A percentile compares a stretch with the other conserved stretches of the same genome.
phyloP scores from a whole-genome alignment of 2,888 invertebrate genomes.

The Dryobotodes eremita region DNA sequence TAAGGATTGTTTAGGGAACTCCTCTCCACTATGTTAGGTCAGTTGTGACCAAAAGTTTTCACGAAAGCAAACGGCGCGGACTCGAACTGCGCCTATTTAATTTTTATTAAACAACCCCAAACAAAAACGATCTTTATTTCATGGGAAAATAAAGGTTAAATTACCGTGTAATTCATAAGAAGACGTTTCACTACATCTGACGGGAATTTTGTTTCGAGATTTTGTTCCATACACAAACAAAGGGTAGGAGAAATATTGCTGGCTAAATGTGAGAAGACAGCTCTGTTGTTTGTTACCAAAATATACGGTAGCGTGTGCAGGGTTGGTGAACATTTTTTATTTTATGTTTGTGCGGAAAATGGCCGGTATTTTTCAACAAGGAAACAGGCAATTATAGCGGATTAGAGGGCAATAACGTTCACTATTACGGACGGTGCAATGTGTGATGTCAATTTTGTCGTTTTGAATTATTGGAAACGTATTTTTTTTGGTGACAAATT shows the following conservation, averaged over 20 bases:
- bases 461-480: not conserved
- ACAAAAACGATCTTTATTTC: constrained; percentile 41
- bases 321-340: constrained; percentile 50
- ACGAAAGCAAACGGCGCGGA: no score
- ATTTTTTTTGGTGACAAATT: not conserved
- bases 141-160: constrained; percentile 48
- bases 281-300: constrained; percentile 75
- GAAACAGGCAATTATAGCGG: not conserved
- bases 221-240: constrained; percentile 74
- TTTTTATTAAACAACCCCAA: constrained; percentile 12
- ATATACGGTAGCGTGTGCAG: constrained; percentile 69
- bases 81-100: not conserved
- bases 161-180: constrained; percentile 53
- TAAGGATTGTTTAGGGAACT: no score
- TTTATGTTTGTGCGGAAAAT: constrained; percentile 22
- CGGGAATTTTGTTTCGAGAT: constrained; percentile 75
- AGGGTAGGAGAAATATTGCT: constrained; percentile 79
- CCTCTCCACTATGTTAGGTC: no score
- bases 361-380: constrained; percentile 7
- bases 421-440: not conserved
- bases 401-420: not conserved
- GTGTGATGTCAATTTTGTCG: not conserved
- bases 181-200: constrained; percentile 70
- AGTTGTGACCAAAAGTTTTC: no score
- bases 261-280: constrained; percentile 78